A percentile compares a stretch with the other conserved stretches of the same genome.
Conservation (phyloP, 1,140 invertebrate genomes). For the Drosophila repleta region DNA sequence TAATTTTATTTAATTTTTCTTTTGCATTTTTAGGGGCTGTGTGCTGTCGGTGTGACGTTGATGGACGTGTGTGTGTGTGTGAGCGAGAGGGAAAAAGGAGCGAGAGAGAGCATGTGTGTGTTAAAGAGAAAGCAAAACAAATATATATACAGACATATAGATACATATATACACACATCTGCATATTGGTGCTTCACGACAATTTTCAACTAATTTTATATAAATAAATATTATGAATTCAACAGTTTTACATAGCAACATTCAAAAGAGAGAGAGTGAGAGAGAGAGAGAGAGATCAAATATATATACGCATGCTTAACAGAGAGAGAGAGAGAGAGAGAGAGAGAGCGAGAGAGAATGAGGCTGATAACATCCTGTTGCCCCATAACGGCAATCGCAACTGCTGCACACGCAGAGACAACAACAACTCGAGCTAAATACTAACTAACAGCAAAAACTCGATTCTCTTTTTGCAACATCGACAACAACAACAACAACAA, state of each 20-base stretch:
- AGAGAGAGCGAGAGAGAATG: not conserved
- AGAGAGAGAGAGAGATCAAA: not conserved
- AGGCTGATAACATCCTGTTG: constrained; percentile 52
- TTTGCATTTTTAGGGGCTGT: not conserved
- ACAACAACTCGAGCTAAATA: constrained; percentile 13
- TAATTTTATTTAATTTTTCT: not conserved
- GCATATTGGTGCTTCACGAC: not conserved
- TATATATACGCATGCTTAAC: constrained; percentile 6
- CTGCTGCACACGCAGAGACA: not conserved
- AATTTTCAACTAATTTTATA: not conserved
- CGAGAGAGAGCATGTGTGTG: not conserved
- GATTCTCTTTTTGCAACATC: not conserved
- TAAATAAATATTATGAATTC: too few relatives aligned
- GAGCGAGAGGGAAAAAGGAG: not conserved
- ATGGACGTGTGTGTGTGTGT: not conserved
- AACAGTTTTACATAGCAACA: not conserved
- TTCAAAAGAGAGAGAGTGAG: not conserved
- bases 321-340: not conserved
- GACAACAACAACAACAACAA: constrained; percentile 14
- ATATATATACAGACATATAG: too few relatives aligned
- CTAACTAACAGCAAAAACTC: constrained; percentile 6
- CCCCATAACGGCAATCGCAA: constrained; percentile 49
- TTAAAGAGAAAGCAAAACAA: not conserved
- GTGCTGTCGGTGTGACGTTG: constrained; percentile 19
- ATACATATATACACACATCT: too few relatives aligned